Evolutionary conservation across 2,113 vertebrate genomes (phyloP).

Genomic region (Psittacus erithacus): DNA sequence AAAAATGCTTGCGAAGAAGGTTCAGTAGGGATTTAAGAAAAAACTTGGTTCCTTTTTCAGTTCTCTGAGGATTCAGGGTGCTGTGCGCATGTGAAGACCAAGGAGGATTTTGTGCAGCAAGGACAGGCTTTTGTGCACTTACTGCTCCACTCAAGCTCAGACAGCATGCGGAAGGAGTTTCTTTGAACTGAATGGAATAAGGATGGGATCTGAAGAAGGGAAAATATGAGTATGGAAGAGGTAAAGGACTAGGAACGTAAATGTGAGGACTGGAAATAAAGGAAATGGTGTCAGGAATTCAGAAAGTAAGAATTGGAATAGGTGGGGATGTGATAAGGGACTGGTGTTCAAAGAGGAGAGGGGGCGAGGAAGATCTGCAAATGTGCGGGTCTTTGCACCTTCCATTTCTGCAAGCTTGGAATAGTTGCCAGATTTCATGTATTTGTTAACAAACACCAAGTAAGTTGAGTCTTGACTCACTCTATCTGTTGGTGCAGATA

Average conservation of each 20-base stretch:
- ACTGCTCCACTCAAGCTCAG: neutral
- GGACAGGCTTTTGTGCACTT: neutral
- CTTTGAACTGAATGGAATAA: neutral
- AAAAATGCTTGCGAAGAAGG: neutral
- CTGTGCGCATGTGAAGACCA: neutral
- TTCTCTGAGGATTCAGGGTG: neutral
- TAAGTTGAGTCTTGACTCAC: neutral
- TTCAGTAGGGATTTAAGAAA: neutral
- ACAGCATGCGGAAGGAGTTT: neutral
- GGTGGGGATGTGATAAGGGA: neutral
- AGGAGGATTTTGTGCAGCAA: neutral
- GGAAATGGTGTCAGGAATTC: neutral
- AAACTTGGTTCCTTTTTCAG: neutral
- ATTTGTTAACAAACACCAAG: neutral
- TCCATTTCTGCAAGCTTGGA: neutral
- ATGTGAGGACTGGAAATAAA: neutral
- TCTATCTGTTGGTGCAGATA: neutral
- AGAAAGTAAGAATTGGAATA: neutral
- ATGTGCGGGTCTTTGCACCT: neutral
- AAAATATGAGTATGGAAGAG: neutral
- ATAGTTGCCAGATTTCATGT: neutral
- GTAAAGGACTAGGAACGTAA: neutral
- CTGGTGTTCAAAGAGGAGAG: neutral
- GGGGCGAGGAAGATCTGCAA: neutral
- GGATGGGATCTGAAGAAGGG: neutral